Evolutionary conservation across 2,113 vertebrate species (phyloP), one percentile per base, ranked within the genome.

Genomic region (Dipodomys stephensi): DNA sequence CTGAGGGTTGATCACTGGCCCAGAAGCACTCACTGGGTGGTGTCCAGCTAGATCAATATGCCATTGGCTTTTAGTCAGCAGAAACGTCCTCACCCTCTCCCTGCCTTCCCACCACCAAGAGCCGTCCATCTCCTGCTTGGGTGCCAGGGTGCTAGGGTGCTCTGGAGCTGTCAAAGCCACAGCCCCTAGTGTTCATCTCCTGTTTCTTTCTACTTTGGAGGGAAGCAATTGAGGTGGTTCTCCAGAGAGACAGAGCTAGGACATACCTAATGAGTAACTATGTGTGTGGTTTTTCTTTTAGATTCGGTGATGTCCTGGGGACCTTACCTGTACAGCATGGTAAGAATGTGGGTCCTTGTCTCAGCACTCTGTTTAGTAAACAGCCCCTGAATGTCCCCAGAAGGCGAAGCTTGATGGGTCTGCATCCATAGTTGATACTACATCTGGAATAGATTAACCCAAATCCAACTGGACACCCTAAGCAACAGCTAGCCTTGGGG

Each of bases 301-400:
- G 99, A 99, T 97, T 99, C 99, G 1, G 99, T 99, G 88, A 97
- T 99, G 96, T 99, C 99, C 30, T 99, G 99, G 99, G 99, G 99
- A 0, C 99, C 99, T 5, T 99, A 99, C 94, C 99, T 99, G 32
- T 99, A 99, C 97, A 99, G 98, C 85, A 99, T 98, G 67, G 99
- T 99, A 96, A 99, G 99, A 99, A 97, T 79, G 53, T 25, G 32
- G 44, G 83, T 19, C 57, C 67, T 9, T 22, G 2, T 1, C 3
- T 49, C 46, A 6, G n/a, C 0, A 6, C 35, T n/a, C 15, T 85
- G 32, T 0, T 0, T 53, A 23, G 27, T 2, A 4, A 60, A 30
- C 13, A 30, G 46, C 28, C 23, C 30, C 30, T 3, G 13, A 10
- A n/a, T 90, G 35, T 35, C 35, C 32, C 8, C 27, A 7, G 81